These are phyloP conservation scores for Bathynomus jamesi DNA, from an alignment of 1,140 invertebrate species.

Conservation along the genomic window DNA sequence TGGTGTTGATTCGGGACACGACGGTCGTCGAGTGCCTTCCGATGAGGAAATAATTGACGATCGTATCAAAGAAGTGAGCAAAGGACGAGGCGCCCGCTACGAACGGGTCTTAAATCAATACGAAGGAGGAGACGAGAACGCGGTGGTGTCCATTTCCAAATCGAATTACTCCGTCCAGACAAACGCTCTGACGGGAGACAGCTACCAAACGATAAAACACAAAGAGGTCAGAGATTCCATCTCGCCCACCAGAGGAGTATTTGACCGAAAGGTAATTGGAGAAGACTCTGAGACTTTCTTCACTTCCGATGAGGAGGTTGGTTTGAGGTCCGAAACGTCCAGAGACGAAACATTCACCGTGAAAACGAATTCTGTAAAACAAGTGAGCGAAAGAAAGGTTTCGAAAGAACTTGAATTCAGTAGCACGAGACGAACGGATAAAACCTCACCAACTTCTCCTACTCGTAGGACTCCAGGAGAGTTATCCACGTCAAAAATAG, in stretches of 20 bases:
- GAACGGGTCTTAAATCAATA: conserved; percentile 19
- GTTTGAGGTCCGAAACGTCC: conserved; percentile 19
- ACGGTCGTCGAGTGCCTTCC: conserved; percentile 1
- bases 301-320: conserved; percentile 29
- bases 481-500: neutral
- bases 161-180: conserved; percentile 45
- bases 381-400: conserved; percentile 18
- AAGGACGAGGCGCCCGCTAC: conserved; percentile 12
- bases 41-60: conserved; percentile 21
- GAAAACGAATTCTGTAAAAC: conserved; percentile 5
- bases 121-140: conserved; percentile 12
- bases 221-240: conserved; percentile 67
- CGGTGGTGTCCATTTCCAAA: conserved; percentile 23
- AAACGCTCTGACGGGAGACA: conserved; percentile 61
- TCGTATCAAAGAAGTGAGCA: conserved; percentile 16
- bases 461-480: conserved; percentile 18
- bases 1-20: conserved; percentile 8
- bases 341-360: conserved; percentile 8
- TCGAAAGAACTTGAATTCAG: conserved; percentile 20
- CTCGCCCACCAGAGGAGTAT: conserved; percentile 47
- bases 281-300: conserved; percentile 5
- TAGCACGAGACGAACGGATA: conserved; percentile 6
- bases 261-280: neutral
- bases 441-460: conserved; percentile 22
- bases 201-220: conserved; percentile 62